phyloP scores from a whole-genome alignment of 2,888 invertebrate species.

The Melieria picta region DNA sequence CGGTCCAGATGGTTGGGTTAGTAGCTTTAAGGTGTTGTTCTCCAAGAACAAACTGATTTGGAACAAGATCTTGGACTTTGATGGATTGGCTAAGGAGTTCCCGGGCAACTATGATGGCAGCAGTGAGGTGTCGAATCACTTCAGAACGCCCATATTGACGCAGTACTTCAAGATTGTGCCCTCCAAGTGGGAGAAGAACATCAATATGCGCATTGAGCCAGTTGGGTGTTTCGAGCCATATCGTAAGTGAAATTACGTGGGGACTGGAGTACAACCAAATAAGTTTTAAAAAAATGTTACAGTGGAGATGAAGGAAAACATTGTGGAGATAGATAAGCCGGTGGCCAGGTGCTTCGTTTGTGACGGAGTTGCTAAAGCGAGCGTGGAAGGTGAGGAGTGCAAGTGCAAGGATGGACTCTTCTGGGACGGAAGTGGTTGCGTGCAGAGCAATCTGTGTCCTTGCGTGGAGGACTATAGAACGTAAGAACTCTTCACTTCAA shows the following conservation, averaged over 20 bases:
- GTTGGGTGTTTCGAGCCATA: conserved; percentile 82
- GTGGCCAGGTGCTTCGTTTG: conserved; percentile 69
- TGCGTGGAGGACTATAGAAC: conserved; percentile 77
- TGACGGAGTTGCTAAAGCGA: conserved; percentile 47
- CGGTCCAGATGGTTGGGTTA: conserved; percentile 78
- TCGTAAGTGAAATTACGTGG: conserved; percentile 66
- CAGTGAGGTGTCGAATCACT: conserved; percentile 72
- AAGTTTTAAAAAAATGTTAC: neutral
- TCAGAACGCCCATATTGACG: conserved; percentile 78
- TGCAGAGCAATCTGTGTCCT: conserved; percentile 78
- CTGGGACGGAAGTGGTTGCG: conserved; percentile 82
- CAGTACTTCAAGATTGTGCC: conserved; percentile 79
- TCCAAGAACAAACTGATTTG: conserved; percentile 77
- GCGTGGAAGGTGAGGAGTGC: conserved; percentile 62
- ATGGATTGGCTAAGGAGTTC: conserved; percentile 71
- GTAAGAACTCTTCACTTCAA: conserved; percentile 61
- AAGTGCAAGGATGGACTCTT: conserved; percentile 69
- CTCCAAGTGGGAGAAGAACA: conserved; percentile 75
- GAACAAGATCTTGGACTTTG: conserved; percentile 73
- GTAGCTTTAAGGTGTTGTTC: conserved; percentile 77
- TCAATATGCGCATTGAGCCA: conserved; percentile 80
- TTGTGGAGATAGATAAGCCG: conserved; percentile 42
- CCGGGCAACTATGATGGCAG: conserved; percentile 77
- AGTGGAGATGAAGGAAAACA: conserved; percentile 52
- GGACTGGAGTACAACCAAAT: neutral